Evolutionary conservation across 2,797 vertebrate genomes (phyloP).

Genomic region (Typhlichthys eigenmanni): DNA sequence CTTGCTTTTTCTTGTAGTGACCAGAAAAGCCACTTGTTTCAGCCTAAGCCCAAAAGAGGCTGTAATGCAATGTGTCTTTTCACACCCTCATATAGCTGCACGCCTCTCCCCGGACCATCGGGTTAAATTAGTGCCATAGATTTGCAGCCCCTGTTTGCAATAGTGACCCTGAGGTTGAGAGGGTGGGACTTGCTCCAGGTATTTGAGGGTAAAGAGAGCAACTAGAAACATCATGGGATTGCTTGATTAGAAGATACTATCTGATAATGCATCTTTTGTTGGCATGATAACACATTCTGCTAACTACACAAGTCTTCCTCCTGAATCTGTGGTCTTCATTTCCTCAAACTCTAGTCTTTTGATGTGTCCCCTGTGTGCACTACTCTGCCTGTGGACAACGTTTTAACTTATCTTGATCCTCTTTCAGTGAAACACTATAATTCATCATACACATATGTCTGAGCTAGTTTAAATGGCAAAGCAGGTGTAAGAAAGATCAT

Average conservation of each 20-base stretch:
- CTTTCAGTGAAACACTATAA: neutral
- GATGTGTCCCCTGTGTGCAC: slow-evolving; percentile 38
- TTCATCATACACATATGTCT: slow-evolving; percentile 22
- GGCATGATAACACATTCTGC: slow-evolving; percentile 45
- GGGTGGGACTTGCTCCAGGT: slow-evolving; percentile 47
- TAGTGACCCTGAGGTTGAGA: slow-evolving; percentile 24
- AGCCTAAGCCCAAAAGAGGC: slow-evolving; percentile 1
- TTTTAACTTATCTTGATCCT: slow-evolving; percentile 13
- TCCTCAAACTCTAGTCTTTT: slow-evolving; percentile 37
- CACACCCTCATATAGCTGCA: slow-evolving; percentile 12
- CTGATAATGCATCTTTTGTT: slow-evolving; percentile 51
- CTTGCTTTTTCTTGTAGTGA: slow-evolving; percentile 14
- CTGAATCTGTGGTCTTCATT: slow-evolving; percentile 40
- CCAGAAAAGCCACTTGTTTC: slow-evolving; percentile 13
- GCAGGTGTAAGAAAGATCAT: slow-evolving; percentile 30
- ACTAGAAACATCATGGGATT: slow-evolving; percentile 36
- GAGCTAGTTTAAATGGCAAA: slow-evolving; percentile 9
- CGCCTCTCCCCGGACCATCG: slow-evolving; percentile 26
- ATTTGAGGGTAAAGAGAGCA: slow-evolving; percentile 42
- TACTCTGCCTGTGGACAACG: slow-evolving; percentile 16
- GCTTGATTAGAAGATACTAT: slow-evolving; percentile 48
- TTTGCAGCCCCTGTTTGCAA: slow-evolving; percentile 55
- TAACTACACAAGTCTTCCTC: slow-evolving; percentile 36
- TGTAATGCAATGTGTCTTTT: slow-evolving; percentile 5
- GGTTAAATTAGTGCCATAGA: slow-evolving; percentile 56